These are phyloP conservation scores for Lypha dubia DNA, from an alignment of 2,888 invertebrate species.

Conservation along the genomic window DNA sequence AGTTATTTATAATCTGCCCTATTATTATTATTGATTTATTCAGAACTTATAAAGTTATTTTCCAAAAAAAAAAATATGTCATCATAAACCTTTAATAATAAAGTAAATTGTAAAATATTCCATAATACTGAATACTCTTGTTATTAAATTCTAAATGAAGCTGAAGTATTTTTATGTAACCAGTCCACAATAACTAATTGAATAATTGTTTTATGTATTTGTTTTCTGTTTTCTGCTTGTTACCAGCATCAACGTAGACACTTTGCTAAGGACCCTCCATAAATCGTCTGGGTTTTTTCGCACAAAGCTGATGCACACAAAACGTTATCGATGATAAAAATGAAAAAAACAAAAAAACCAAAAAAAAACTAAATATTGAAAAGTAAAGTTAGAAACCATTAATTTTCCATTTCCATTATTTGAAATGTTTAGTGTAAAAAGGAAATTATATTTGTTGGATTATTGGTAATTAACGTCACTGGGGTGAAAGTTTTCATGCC, in stretches of 20 bases:
- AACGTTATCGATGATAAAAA: too few relatives aligned
- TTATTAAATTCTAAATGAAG: conserved; percentile 16
- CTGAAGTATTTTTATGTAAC: conserved; percentile 41
- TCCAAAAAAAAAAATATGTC: too few relatives aligned
- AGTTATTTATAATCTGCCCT: too few relatives aligned
- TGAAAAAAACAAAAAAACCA: background rate
- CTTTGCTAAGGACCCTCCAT: background rate
- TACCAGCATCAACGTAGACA: background rate
- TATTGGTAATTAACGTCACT: conserved; percentile 63
- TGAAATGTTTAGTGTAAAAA: conserved; percentile 39
- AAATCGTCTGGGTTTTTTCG: conserved; percentile 12
- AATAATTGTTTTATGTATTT: conserved; percentile 61
- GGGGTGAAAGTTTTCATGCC: conserved; percentile 46
- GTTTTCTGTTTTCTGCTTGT: conserved; percentile 13
- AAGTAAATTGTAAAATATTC: too few relatives aligned
- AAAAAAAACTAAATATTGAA: background rate
- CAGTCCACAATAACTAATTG: conserved; percentile 59
- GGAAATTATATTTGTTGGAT: conserved; percentile 60
- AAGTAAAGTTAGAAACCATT: conserved; percentile 60
- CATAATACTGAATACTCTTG: too few relatives aligned
- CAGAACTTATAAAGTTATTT: too few relatives aligned
- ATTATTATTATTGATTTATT: too few relatives aligned
- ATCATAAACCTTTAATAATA: too few relatives aligned
- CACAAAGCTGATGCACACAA: background rate
- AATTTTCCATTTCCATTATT: conserved; percentile 64